A percentile compares a stretch with the other conserved stretches of the same genome.
Evolutionary conservation across 2,888 invertebrate genomes (phyloP).

Genomic region (Zeuzera pyrina): DNA sequence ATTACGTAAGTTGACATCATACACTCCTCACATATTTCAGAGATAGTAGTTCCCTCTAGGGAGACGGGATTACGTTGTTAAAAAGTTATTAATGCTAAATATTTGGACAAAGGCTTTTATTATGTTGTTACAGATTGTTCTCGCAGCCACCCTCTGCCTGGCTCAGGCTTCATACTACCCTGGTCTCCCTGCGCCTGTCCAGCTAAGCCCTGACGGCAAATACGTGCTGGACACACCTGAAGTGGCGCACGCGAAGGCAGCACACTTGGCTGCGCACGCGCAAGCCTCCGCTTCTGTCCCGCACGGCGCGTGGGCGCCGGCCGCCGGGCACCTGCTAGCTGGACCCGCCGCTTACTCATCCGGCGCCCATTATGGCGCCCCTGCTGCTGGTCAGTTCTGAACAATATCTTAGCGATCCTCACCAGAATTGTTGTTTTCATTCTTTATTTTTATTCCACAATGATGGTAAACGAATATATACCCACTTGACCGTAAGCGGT

Average conservation of each 20-base stretch:
- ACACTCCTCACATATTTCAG: too few species aligned
- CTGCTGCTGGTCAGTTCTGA: slow-evolving; percentile 48
- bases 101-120: too few species aligned
- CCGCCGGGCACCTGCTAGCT: slow-evolving; percentile 35
- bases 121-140: slow-evolving; percentile 46
- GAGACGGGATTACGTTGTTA: too few species aligned
- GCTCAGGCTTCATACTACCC: slow-evolving; percentile 71
- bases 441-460: too few species aligned
- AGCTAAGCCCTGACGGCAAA: slow-evolving; percentile 68
- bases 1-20: too few species aligned
- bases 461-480: too few species aligned
- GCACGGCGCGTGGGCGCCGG: slow-evolving; percentile 65
- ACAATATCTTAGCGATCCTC: too few species aligned
- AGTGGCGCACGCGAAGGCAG: slow-evolving; percentile 65
- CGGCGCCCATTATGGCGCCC: slow-evolving; percentile 56
- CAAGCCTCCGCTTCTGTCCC: slow-evolving; percentile 54
- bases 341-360: slow-evolving; percentile 27
- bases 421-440: too few species aligned
- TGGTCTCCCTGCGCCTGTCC: slow-evolving; percentile 59
- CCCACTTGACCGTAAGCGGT: too few species aligned
- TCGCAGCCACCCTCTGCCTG: slow-evolving; percentile 62
- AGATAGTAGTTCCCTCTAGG: too few species aligned
- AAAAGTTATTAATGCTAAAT: too few species aligned
- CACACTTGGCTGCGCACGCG: slow-evolving; percentile 61
- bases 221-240: slow-evolving; percentile 69